Evolutionary conservation across 1,140 invertebrate species (phyloP).

Genomic region (Camponotus vicinus): DNA sequence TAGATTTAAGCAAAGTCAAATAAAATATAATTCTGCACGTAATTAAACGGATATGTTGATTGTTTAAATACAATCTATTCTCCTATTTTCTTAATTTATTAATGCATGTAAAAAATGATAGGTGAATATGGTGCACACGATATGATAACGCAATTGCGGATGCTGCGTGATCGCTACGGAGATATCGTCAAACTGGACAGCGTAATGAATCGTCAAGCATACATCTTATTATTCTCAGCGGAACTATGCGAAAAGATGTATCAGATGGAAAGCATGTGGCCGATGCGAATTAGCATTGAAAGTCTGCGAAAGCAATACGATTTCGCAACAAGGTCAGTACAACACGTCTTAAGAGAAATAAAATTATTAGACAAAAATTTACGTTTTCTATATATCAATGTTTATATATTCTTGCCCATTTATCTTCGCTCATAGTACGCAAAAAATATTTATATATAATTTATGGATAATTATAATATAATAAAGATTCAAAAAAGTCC

Average conservation of each 20-base stretch:
- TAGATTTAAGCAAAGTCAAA: background rate
- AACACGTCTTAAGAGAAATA: background rate
- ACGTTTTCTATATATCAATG: no score
- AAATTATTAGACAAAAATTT: no score
- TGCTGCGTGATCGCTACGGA: slow-evolving; percentile 72
- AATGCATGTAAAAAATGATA: slow-evolving; percentile 23
- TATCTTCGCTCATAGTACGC: no score
- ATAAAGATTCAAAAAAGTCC: no score
- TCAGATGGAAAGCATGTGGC: slow-evolving; percentile 80
- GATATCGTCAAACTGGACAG: slow-evolving; percentile 77
- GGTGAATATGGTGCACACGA: slow-evolving; percentile 72
- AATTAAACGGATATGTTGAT: background rate
- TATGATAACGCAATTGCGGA: slow-evolving; percentile 56
- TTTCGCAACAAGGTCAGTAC: no score
- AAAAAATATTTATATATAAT: no score
- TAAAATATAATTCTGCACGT: no score
- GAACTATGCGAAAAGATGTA: slow-evolving; percentile 81
- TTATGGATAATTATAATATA: no score
- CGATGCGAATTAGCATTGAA: slow-evolving; percentile 77
- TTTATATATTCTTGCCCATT: no score
- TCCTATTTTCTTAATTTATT: background rate
- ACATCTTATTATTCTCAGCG: slow-evolving; percentile 76
- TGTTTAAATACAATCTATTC: background rate
- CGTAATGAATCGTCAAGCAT: slow-evolving; percentile 67
- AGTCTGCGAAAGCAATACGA: no score